These are phyloP conservation scores for Opisthograptis luteolata DNA, from an alignment of 2,888 invertebrate genomes.

Conservation along the genomic window DNA sequence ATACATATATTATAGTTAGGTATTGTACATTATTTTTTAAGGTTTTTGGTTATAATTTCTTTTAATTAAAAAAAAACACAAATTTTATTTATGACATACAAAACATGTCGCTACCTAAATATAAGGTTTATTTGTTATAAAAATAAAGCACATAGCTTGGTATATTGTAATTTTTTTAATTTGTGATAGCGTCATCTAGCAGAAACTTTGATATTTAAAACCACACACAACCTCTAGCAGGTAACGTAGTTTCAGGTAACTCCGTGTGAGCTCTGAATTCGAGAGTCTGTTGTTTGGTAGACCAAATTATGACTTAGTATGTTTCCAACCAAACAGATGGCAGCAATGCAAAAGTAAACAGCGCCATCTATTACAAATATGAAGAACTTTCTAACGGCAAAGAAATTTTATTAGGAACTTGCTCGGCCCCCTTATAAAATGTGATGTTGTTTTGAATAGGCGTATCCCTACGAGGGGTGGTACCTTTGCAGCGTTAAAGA, in stretches of 20 bases:
- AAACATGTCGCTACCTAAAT: too few species aligned
- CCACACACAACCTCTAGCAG: too few species aligned
- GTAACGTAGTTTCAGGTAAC: too few species aligned
- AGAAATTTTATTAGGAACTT: slow-evolving; percentile 11
- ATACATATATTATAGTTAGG: too few species aligned
- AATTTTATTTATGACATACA: too few species aligned
- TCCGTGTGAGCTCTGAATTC: too few species aligned
- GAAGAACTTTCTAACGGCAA: slow-evolving; percentile 12
- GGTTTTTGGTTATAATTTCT: too few species aligned
- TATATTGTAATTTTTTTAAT: not conserved
- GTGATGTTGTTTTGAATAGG: slow-evolving; percentile 45
- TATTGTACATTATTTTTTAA: too few species aligned
- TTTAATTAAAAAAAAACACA: too few species aligned
- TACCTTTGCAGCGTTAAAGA: slow-evolving; percentile 50
- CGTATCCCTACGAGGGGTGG: slow-evolving; percentile 65
- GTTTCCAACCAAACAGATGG: slow-evolving; percentile 46
- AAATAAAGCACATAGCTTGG: too few species aligned
- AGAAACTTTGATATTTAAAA: not conserved
- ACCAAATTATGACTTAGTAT: slow-evolving; percentile 3
- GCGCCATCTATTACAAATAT: slow-evolving; percentile 54
- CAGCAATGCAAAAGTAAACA: slow-evolving; percentile 28
- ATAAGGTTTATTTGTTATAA: too few species aligned
- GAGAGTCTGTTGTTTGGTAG: not conserved
- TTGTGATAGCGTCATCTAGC: slow-evolving; percentile 2
- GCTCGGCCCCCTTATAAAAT: slow-evolving; percentile 18